Evolutionary conservation across 2,113 vertebrate species (phyloP).

Genomic region (Triplophysa tibetana): DNA sequence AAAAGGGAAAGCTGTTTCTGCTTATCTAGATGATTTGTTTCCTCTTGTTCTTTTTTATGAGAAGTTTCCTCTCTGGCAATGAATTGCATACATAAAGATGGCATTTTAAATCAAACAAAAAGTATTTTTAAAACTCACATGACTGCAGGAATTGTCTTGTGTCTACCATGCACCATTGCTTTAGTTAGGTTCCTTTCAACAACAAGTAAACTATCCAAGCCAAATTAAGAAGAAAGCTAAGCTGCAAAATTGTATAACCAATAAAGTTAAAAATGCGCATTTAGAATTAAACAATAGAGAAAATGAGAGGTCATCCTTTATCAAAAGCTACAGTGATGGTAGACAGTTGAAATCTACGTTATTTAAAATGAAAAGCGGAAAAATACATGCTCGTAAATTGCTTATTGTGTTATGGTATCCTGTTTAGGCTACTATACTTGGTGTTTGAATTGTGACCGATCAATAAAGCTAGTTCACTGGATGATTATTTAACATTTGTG

Average conservation of each 20-base stretch:
- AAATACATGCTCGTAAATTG: no score
- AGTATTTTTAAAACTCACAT: no score
- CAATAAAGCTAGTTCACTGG: no score
- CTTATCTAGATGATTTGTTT: neutral
- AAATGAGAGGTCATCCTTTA: no score
- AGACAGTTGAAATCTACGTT: no score
- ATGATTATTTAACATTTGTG: no score
- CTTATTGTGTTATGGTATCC: no score
- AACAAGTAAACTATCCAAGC: neutral
- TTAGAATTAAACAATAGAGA: no score
- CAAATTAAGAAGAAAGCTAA: slow-evolving; percentile 6
- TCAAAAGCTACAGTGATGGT: no score
- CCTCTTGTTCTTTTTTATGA: neutral
- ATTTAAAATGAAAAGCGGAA: no score
- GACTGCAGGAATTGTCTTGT: neutral
- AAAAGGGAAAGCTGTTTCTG: slow-evolving; percentile 51
- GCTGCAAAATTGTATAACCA: neutral
- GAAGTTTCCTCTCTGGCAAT: neutral
- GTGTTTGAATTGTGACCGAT: no score
- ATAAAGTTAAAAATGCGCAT: slow-evolving; percentile 10
- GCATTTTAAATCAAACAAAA: neutral
- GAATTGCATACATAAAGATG: neutral
- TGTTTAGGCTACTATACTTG: no score
- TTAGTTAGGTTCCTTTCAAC: neutral
- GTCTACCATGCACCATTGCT: neutral